Conservation (phyloP, 1,140 invertebrate species). For the Calliphora vicina region DNA sequence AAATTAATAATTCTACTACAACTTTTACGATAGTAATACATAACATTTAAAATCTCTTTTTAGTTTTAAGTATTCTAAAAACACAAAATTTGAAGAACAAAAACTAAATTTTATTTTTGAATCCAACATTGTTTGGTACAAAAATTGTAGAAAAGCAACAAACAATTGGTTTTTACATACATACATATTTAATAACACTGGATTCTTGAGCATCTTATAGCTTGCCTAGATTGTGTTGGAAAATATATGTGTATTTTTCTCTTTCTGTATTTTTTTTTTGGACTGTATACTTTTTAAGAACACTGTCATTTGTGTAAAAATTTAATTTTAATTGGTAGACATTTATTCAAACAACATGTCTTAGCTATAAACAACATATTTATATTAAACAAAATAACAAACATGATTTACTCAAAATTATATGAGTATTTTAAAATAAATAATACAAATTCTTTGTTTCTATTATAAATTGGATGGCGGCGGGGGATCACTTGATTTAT, state of each 20-base stretch:
- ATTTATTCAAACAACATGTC: neutral
- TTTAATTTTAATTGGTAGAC: conserved; percentile 2
- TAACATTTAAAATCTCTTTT: neutral
- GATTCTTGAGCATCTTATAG: neutral
- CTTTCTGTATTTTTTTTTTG: neutral
- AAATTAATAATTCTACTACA: neutral
- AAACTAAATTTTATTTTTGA: neutral
- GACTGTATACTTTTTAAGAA: conserved; percentile 8
- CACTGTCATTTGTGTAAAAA: neutral
- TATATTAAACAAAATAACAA: conserved; percentile 4
- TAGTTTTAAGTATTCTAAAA: neutral
- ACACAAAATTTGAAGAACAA: neutral
- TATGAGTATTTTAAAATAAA: conserved; percentile 26
- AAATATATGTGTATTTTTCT: too few species aligned
- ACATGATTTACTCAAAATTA: neutral
- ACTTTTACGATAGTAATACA: neutral
- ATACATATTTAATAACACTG: neutral
- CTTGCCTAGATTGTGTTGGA: neutral
- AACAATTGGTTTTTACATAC: too few species aligned
- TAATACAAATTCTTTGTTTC: conserved; percentile 16
- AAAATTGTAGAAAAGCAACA: neutral
- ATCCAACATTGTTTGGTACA: neutral
- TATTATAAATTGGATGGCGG: neutral
- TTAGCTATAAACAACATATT: neutral
- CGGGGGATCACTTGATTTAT: neutral